Evolutionary conservation across 1,140 invertebrate species (phyloP).

Genomic region (Bombus haemorrhoidalis): DNA sequence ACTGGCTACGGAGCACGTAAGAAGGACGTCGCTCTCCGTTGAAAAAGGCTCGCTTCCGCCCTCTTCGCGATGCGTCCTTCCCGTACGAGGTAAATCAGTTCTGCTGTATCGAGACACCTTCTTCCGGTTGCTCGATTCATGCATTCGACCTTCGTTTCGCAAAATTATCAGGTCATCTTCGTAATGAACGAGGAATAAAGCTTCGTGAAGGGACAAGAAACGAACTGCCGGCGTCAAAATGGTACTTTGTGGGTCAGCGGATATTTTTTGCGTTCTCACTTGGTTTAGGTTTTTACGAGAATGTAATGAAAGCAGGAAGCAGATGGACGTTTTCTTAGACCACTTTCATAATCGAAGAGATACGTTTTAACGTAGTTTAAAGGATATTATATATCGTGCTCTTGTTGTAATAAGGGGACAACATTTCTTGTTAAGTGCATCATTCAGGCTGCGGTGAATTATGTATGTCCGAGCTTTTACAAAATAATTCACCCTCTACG

Average conservation of each 20-base stretch:
- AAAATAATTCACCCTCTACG: too few species aligned
- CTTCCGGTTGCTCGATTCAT: not conserved
- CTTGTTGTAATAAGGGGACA: too few species aligned
- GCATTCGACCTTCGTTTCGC: not conserved
- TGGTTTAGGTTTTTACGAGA: not conserved
- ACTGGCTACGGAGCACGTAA: conserved; percentile 60
- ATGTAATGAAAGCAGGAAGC: not conserved
- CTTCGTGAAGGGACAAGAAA: not conserved
- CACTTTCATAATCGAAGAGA: too few species aligned
- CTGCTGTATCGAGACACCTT: conserved; percentile 28
- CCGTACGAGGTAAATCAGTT: conserved; percentile 34
- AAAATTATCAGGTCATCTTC: not conserved
- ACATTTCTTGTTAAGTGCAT: too few species aligned
- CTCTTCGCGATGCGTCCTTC: conserved; percentile 10
- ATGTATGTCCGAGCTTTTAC: too few species aligned
- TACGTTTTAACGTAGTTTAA: not conserved
- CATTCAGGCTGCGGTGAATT: too few species aligned
- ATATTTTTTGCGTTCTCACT: not conserved
- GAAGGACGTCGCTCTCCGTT: conserved; percentile 48
- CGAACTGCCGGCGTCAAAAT: not conserved
- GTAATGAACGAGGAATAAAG: not conserved
- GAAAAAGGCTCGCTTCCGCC: conserved; percentile 34
- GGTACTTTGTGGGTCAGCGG: not conserved
- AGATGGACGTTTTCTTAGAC: not conserved
- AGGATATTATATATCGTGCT: not conserved